These are phyloP conservation scores for Gallinago undulata DNA, from an alignment of 2,113 vertebrate species.

Conservation along the genomic window DNA sequence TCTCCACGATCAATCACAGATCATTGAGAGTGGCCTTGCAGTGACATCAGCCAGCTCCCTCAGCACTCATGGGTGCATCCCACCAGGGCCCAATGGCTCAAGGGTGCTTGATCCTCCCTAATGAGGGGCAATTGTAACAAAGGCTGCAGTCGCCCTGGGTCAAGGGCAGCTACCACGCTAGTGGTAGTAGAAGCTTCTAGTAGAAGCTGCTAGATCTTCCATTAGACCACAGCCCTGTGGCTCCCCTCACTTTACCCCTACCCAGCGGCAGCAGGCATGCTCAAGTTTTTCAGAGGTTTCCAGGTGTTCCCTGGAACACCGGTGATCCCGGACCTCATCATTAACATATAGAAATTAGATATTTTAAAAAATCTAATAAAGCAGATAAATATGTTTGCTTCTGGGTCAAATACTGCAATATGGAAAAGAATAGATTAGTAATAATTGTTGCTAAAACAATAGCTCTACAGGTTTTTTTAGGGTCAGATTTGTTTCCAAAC, in stretches of 20 bases:
- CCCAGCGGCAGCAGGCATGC: accelerated
- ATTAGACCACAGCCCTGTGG: background rate
- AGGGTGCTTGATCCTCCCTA: background rate
- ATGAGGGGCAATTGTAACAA: background rate
- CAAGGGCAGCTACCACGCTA: background rate
- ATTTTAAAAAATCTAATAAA: background rate
- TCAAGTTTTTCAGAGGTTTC: background rate
- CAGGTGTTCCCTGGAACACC: accelerated
- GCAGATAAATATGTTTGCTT: background rate
- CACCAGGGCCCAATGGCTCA: background rate
- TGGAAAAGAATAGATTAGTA: background rate
- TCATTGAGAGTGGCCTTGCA: background rate
- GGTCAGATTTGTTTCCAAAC: background rate
- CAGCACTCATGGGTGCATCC: background rate
- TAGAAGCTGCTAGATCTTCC: background rate
- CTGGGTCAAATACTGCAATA: background rate
- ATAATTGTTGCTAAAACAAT: background rate
- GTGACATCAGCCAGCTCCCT: background rate
- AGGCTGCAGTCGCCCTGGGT: background rate
- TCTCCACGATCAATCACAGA: accelerated
- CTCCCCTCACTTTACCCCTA: background rate
- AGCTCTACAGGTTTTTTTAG: background rate
- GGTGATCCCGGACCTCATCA: background rate
- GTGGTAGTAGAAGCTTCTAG: too few relatives aligned
- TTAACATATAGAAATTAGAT: background rate